These are phyloP conservation scores for Aselliscus stoliczkanus DNA, from an alignment of 2,797 vertebrate genomes.

Conservation along the genomic window DNA sequence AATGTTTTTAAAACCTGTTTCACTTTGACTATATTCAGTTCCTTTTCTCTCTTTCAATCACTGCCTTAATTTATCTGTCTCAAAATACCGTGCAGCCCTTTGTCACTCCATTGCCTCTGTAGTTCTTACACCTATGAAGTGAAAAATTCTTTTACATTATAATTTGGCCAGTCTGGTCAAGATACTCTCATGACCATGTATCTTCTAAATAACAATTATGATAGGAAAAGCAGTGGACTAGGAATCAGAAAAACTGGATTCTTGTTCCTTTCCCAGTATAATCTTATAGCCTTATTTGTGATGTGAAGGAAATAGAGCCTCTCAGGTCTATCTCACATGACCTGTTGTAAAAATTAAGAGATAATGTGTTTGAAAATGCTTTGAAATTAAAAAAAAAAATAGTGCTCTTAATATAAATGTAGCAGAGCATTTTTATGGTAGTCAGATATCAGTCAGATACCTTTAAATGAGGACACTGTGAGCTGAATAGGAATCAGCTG, in stretches of 20 bases:
- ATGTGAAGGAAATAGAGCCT: background rate
- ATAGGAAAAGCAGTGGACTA: background rate
- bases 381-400: background rate
- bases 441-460: background rate
- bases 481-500: background rate
- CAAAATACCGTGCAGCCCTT: background rate
- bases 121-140: background rate
- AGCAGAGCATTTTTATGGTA: background rate
- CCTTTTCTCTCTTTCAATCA: background rate
- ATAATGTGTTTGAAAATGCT: background rate
- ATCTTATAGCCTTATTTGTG: background rate
- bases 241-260: background rate
- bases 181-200: background rate
- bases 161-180: background rate
- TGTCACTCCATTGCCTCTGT: background rate
- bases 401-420: background rate
- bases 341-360: background rate
- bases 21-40: background rate
- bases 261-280: background rate
- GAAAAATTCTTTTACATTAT: background rate
- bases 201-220: background rate
- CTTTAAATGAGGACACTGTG: background rate
- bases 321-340: background rate
- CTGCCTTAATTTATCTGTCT: background rate
- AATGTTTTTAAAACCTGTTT: background rate